Conservation (phyloP, 2,888 invertebrate species). For the Lasioglossum calceatum region DNA sequence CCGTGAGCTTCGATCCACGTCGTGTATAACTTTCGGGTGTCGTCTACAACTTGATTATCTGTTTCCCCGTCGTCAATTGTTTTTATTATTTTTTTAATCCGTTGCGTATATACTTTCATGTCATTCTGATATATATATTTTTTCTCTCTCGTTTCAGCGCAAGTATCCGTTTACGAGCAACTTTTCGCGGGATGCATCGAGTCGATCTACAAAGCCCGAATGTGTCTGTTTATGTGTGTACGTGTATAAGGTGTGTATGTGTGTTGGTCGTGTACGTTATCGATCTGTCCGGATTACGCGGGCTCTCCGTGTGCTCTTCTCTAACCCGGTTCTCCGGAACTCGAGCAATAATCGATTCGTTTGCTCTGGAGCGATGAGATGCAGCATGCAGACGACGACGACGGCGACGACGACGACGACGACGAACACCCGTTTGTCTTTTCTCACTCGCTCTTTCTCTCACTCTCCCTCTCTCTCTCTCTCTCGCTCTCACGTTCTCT, state of each 20-base stretch:
- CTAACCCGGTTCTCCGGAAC: constrained; percentile 24
- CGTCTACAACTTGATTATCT: constrained; percentile 23
- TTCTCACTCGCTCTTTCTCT: constrained; percentile 1
- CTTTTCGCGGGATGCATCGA: constrained; percentile 48
- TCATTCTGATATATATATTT: not conserved
- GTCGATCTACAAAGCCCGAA: constrained; percentile 52
- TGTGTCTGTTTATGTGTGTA: not conserved
- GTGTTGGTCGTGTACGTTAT: constrained; percentile 14
- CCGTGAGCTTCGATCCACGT: constrained; percentile 55
- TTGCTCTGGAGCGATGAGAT: constrained; percentile 48
- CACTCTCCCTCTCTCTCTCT: constrained; percentile 5
- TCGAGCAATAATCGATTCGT: constrained; percentile 39
- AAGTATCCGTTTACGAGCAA: constrained; percentile 21
- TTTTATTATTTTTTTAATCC: not conserved
- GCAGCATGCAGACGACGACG: constrained; percentile 62
- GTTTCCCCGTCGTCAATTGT: not conserved
- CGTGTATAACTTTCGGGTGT: constrained; percentile 32
- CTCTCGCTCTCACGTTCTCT: constrained; percentile 1
- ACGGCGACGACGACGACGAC: not conserved
- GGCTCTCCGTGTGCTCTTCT: constrained; percentile 28
- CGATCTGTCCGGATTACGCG: constrained; percentile 27
- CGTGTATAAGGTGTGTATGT: not conserved
- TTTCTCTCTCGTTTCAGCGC: constrained; percentile 5
- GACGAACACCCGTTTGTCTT: constrained; percentile 19
- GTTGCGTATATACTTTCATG: not conserved